phyloP scores from a whole-genome alignment of 37 sponge, comb jelly and placozoan species.

The Cliona cf. orientalis region DNA sequence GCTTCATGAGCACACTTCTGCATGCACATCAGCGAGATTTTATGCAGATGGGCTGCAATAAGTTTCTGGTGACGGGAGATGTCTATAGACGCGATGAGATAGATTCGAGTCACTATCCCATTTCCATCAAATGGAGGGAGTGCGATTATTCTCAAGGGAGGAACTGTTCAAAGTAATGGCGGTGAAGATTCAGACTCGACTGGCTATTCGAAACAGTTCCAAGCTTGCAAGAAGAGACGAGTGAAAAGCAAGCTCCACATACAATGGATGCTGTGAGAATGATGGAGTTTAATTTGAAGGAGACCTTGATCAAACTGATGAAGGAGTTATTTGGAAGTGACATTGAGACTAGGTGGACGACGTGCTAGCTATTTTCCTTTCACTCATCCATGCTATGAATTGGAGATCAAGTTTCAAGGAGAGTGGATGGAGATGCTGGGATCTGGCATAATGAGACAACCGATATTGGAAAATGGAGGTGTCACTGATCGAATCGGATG shows the following conservation, averaged over 20 bases:
- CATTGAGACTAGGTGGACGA: conserved; percentile 71
- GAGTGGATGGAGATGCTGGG: conserved; percentile 97
- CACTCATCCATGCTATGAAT: conserved; percentile 95
- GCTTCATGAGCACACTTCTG: too few species aligned
- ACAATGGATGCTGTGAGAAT: conserved; percentile 78
- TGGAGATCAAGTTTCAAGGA: conserved; percentile 86
- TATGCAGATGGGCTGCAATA: conserved; percentile 81
- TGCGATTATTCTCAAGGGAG: conserved; percentile 71
- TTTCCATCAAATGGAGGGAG: conserved; percentile 99
- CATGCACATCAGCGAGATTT: conserved; percentile 93
- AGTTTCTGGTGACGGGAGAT: conserved; percentile 95
- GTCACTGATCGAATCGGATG: conserved; percentile 77
- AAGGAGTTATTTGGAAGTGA: conserved; percentile 77
- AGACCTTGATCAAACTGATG: conserved; percentile 68
- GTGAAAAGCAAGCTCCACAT: conserved; percentile 74
- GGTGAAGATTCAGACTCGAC: neutral
- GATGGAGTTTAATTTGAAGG: conserved; percentile 75
- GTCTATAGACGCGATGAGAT: conserved; percentile 95
- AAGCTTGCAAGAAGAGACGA: conserved; percentile 27
- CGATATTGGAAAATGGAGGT: conserved; percentile 65
- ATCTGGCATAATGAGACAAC: conserved; percentile 89
- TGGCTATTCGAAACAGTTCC: conserved; percentile 52
- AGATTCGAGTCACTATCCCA: conserved; percentile 94
- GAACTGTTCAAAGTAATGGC: conserved; percentile 66
- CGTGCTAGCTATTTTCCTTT: conserved; percentile 89